Conservation (phyloP, 2,113 vertebrate species). For the Lagenorhynchus albirostris region DNA sequence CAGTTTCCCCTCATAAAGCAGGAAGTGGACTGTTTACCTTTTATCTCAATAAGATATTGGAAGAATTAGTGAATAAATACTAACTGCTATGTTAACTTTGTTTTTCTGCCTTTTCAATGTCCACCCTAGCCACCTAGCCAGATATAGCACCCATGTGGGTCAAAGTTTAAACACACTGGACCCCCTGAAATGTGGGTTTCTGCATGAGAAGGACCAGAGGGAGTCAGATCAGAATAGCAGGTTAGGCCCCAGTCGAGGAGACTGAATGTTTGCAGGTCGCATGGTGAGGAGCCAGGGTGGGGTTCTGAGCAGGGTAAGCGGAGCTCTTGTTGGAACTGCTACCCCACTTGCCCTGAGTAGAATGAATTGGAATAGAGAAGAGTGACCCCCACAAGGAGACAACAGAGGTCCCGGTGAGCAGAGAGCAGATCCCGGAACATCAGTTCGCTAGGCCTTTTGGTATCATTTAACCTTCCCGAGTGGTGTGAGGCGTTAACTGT, state of each 20-base stretch:
- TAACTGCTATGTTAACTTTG: not conserved
- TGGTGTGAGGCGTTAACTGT: not conserved
- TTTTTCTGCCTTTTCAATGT: slow-evolving; percentile 5
- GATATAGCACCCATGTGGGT: not conserved
- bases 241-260: not conserved
- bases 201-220: not conserved
- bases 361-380: not conserved
- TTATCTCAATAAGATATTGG: not conserved
- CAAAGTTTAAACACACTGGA: not conserved
- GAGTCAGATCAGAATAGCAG: not conserved
- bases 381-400: not conserved
- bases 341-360: not conserved
- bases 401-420: not conserved
- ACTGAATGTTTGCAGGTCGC: not conserved
- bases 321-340: not conserved
- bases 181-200: not conserved
- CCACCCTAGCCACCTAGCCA: not conserved
- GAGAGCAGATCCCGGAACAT: not conserved
- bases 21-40: not conserved
- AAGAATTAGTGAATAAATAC: not conserved
- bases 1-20: not conserved
- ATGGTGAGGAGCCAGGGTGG: not conserved
- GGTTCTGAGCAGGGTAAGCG: not conserved
- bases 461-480: not conserved
- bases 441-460: not conserved